Conservation (phyloP, 1,140 invertebrate species). For the Thaumetopoea pityocampa region DNA sequence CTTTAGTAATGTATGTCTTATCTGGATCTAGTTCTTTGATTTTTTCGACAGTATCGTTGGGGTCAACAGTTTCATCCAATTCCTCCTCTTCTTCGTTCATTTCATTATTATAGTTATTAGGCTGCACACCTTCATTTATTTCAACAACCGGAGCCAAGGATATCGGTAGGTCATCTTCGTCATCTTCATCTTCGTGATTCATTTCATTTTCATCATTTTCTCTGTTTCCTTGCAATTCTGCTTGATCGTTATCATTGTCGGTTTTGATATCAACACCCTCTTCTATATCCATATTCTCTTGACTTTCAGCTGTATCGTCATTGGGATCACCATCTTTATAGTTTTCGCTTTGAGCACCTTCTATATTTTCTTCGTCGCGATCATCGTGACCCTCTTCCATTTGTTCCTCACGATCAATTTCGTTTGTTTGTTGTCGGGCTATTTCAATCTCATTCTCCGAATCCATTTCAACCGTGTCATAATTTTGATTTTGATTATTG, state of each 20-base stretch:
- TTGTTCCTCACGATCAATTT: constrained; percentile 30
- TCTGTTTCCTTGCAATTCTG: constrained; percentile 27
- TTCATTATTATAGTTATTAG: constrained; percentile 54
- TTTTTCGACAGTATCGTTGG: constrained; percentile 45
- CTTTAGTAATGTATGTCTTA: constrained; percentile 65
- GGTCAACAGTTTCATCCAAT: constrained; percentile 49
- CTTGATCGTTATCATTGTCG: constrained; percentile 22
- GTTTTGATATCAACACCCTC: constrained; percentile 22
- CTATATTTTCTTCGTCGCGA: constrained; percentile 39
- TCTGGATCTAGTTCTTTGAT: constrained; percentile 54
- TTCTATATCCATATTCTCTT: constrained; percentile 27
- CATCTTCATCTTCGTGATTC: constrained; percentile 38
- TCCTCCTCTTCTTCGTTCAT: constrained; percentile 50
- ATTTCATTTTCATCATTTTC: constrained; percentile 29
- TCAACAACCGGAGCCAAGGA: constrained; percentile 62
- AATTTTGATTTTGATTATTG: constrained; percentile 52
- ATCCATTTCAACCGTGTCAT: constrained; percentile 67
- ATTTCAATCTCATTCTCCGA: constrained; percentile 69
- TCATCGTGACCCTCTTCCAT: constrained; percentile 29
- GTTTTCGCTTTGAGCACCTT: constrained; percentile 37
- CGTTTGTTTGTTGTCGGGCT: constrained; percentile 42
- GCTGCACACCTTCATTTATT: constrained; percentile 65
- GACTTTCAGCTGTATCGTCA: constrained; percentile 28
- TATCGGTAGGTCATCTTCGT: constrained; percentile 53
- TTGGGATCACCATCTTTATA: constrained; percentile 42